These are phyloP conservation scores for Ciconia stormi DNA, from an alignment of 2,113 vertebrate genomes.

Conservation along the genomic window DNA sequence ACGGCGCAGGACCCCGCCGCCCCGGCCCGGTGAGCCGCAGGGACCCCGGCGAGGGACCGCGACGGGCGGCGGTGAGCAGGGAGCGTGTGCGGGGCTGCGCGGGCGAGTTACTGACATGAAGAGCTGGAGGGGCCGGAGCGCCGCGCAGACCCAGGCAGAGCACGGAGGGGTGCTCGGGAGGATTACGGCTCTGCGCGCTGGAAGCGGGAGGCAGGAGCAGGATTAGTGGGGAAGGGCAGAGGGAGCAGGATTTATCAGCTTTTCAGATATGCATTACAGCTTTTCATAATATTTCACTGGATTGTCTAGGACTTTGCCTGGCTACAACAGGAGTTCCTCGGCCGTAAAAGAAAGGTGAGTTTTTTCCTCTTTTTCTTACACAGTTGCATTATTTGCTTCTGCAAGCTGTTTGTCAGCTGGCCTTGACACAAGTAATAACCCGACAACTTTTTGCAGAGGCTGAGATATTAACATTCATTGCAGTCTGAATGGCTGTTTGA, in stretches of 20 bases:
- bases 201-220: neutral
- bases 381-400: neutral
- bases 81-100: conserved; percentile 16
- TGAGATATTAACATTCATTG: neutral
- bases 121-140: conserved; percentile 18
- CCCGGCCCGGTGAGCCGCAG: neutral
- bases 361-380: neutral
- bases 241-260: conserved; percentile 7
- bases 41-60: neutral
- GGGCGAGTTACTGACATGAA: neutral
- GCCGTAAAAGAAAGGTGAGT: neutral
- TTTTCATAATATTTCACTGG: neutral
- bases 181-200: neutral
- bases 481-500: neutral
- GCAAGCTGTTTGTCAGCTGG: neutral
- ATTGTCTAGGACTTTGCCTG: neutral
- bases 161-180: neutral
- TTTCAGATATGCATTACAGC: neutral
- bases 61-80: neutral
- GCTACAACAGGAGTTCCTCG: neutral
- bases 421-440: neutral
- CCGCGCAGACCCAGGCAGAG: neutral
- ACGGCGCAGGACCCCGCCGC: neutral
- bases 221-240: conserved; percentile 25
- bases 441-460: conserved; percentile 46